Percentiles rank a stretch among this genome's conserved stretches.
These are phyloP conservation scores for Papilio machaon DNA, from an alignment of 1,140 invertebrate genomes.

Conservation along the genomic window DNA sequence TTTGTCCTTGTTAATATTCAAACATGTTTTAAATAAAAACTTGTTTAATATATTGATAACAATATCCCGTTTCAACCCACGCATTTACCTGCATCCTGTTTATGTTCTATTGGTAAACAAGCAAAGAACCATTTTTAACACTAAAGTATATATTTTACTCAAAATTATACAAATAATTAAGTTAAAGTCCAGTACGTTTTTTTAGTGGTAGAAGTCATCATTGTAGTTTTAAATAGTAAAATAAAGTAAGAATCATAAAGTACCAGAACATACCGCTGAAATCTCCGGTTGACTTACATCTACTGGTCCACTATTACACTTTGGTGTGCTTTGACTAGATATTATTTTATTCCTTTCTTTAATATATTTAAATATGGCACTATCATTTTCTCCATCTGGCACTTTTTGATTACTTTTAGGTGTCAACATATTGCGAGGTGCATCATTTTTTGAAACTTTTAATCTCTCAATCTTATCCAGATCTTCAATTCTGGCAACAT, in stretches of 20 bases:
- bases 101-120: too few relatives aligned
- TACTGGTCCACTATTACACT: conserved; percentile 36
- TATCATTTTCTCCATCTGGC: conserved; percentile 41
- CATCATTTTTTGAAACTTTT: conserved; percentile 55
- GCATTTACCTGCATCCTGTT: background rate
- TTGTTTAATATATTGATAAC: background rate
- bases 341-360: conserved; percentile 47
- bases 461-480: conserved; percentile 47
- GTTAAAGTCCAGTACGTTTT: background rate
- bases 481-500: conserved; percentile 54
- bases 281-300: conserved; percentile 50
- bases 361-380: conserved; percentile 54
- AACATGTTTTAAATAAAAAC: background rate
- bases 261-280: conserved; percentile 56
- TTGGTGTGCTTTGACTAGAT: conserved; percentile 61
- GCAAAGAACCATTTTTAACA: background rate
- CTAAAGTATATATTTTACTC: background rate
- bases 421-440: conserved; percentile 41
- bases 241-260: background rate
- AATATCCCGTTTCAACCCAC: background rate
- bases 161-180: background rate
- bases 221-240: background rate
- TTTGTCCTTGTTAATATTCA: background rate
- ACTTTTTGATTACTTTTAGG: conserved; percentile 41
- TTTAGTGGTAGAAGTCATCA: background rate